Conservation (phyloP, 2,797 vertebrate genomes). For the Coccyzus lansbergi region DNA sequence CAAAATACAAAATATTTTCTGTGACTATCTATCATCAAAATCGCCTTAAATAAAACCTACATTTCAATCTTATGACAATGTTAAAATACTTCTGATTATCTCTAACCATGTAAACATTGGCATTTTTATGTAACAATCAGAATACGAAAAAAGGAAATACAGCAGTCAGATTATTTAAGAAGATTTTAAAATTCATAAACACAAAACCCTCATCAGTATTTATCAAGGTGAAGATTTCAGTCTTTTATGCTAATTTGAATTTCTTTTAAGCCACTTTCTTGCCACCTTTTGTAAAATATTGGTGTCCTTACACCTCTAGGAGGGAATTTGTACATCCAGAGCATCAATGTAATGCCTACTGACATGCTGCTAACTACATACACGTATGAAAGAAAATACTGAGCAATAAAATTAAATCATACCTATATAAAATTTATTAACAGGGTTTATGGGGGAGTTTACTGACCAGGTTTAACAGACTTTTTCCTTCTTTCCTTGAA, state of each 20-base stretch:
- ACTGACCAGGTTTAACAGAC: not conserved
- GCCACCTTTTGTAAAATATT: not conserved
- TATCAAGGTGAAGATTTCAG: not conserved
- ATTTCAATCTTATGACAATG: not conserved
- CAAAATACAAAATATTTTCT: not conserved
- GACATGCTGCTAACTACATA: not conserved
- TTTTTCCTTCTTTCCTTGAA: not conserved
- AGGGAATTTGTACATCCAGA: not conserved
- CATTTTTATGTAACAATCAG: not conserved
- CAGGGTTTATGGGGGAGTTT: accelerated
- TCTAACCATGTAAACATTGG: not conserved
- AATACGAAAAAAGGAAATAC: not conserved
- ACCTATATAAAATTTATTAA: not conserved
- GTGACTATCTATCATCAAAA: not conserved
- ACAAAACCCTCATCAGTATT: not conserved
- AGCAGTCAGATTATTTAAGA: not conserved
- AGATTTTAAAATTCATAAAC: not conserved
- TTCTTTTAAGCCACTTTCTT: not conserved
- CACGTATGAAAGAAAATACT: not conserved
- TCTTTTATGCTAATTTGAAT: not conserved
- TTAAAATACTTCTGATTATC: not conserved
- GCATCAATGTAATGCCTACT: not conserved
- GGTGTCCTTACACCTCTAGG: not conserved
- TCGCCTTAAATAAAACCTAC: not conserved
- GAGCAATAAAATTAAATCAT: not conserved